phyloP scores from a whole-genome alignment of 2,113 vertebrate genomes.

The Lepisosteus oculatus region DNA sequence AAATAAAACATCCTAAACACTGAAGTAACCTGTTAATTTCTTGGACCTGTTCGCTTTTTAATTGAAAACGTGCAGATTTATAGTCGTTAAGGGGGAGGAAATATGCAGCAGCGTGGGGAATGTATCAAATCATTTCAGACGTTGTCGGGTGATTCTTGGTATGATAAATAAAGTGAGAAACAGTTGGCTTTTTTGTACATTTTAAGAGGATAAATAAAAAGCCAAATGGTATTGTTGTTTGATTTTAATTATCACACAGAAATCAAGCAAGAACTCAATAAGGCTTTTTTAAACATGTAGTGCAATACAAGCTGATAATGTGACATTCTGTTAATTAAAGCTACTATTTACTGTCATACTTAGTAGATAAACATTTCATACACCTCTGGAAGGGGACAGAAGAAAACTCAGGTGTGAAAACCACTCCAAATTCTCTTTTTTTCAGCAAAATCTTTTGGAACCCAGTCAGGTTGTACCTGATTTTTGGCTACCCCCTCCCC shows the following conservation, averaged over 20 bases:
- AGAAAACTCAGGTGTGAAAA: conserved; percentile 62
- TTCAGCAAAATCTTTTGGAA: too few species aligned
- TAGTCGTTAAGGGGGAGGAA: too few species aligned
- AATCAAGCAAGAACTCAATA: conserved; percentile 56
- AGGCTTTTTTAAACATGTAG: conserved; percentile 50
- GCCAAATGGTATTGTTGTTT: conserved; percentile 64
- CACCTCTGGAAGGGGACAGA: conserved; percentile 62
- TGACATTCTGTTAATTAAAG: conserved; percentile 66
- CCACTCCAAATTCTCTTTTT: conserved; percentile 26
- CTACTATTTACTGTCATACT: conserved; percentile 64
- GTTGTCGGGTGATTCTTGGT: neutral
- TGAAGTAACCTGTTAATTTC: conserved; percentile 56
- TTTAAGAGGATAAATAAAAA: conserved; percentile 67
- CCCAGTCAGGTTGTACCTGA: too few species aligned
- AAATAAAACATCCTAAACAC: conserved; percentile 71
- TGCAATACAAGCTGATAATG: conserved; percentile 55
- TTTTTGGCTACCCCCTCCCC: too few species aligned
- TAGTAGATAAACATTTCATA: conserved; percentile 70
- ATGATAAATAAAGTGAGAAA: neutral
- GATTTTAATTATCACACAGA: conserved; percentile 66
- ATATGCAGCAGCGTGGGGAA: neutral
- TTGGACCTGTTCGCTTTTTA: too few species aligned
- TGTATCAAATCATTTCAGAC: neutral
- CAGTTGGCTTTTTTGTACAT: conserved; percentile 43
- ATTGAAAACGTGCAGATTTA: too few species aligned